phyloP scores from a whole-genome alignment of 2,888 invertebrate species.

The Caenorhabditis sp. region DNA sequence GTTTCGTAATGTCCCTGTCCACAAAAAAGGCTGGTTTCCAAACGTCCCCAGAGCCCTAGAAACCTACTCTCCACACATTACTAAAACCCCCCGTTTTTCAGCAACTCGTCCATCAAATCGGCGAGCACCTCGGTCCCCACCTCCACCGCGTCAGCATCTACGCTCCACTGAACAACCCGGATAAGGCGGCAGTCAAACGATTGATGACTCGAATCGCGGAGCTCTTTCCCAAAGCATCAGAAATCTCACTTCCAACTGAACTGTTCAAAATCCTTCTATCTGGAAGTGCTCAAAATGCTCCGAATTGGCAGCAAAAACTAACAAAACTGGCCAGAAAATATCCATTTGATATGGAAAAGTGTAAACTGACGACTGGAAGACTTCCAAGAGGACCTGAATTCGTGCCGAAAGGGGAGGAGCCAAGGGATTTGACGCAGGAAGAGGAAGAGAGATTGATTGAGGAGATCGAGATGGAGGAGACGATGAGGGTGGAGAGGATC shows the following conservation, averaged over 20 bases:
- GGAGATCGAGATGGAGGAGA: conserved; percentile 28
- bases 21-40: no score
- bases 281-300: not conserved
- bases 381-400: conserved; percentile 1
- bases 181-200: conserved; percentile 20
- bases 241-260: conserved; percentile 31
- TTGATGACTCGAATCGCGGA: conserved; percentile 25
- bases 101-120: conserved; percentile 32
- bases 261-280: conserved; percentile 28
- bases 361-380: conserved; percentile 14
- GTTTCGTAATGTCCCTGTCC: no score
- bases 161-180: conserved; percentile 31
- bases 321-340: conserved; percentile 26
- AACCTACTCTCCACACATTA: no score
- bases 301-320: conserved; percentile 42
- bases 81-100: conserved; percentile 14
- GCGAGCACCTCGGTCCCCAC: conserved; percentile 28
- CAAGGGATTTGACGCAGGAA: conserved; percentile 16
- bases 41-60: no score
- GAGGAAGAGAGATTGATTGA: conserved; percentile 28
- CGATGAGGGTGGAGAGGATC: conserved; percentile 26
- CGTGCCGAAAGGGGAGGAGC: conserved; percentile 38
- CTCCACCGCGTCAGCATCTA: conserved; percentile 41
- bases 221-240: conserved; percentile 21
- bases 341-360: conserved; percentile 33